Conservation (phyloP, 2,888 invertebrate species). For the Eupeodes latifasciatus region DNA sequence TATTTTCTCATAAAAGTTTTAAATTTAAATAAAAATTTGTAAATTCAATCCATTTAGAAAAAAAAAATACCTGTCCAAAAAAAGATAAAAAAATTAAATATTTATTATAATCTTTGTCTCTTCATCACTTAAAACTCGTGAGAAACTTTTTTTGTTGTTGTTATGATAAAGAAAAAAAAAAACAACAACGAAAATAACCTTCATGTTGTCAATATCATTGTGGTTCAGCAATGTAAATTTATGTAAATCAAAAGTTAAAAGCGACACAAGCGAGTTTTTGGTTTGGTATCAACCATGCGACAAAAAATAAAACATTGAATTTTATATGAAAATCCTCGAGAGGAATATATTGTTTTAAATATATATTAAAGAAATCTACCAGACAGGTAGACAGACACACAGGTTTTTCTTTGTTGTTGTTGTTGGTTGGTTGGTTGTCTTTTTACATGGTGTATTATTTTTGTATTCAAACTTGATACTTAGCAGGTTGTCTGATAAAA, state of each 20-base stretch:
- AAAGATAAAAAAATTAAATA: conserved; percentile 39
- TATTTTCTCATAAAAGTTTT: conserved; percentile 39
- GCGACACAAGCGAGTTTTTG: conserved; percentile 41
- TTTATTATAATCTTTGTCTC: conserved; percentile 41
- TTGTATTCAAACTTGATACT: conserved; percentile 7
- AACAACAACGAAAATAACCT: conserved; percentile 11
- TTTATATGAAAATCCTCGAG: conserved; percentile 29
- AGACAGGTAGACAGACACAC: conserved; percentile 25
- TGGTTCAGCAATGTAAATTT: conserved; percentile 37
- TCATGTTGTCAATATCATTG: conserved; percentile 1
- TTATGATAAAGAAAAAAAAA: conserved; percentile 20
- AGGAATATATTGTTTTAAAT: conserved; percentile 29
- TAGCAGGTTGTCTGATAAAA: neutral
- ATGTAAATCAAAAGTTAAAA: conserved; percentile 47
- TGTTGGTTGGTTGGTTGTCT: neutral
- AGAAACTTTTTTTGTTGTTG: conserved; percentile 20
- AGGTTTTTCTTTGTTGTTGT: too few relatives aligned
- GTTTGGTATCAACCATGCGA: conserved; percentile 16
- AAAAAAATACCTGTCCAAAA: conserved; percentile 34
- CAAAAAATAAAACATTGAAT: conserved; percentile 7
- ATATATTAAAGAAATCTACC: conserved; percentile 14
- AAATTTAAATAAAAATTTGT: conserved; percentile 55
- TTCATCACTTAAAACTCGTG: conserved; percentile 44
- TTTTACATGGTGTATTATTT: neutral
- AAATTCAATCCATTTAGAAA: conserved; percentile 33